phyloP scores from a whole-genome alignment of 2,113 vertebrate species.

The Tinamus guttatus region DNA sequence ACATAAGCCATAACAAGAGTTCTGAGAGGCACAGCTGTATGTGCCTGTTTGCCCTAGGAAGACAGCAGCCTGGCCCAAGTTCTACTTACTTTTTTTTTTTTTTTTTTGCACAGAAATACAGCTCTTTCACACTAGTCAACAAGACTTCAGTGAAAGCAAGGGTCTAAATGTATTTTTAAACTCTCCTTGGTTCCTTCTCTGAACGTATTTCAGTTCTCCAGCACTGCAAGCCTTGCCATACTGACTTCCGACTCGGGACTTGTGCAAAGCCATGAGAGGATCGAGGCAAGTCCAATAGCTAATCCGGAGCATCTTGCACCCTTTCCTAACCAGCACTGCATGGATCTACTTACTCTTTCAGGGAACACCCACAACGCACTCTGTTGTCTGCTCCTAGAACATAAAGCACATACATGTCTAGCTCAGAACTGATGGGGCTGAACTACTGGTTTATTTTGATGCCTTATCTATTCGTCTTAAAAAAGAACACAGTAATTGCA shows the following conservation, averaged over 20 bases:
- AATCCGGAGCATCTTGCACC: background rate
- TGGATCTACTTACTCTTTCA: accelerated
- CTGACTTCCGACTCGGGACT: background rate
- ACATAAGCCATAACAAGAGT: background rate
- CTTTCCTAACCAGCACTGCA: accelerated
- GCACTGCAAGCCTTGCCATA: background rate
- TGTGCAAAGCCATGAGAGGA: background rate
- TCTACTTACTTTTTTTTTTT: too few relatives aligned
- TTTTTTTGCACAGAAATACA: background rate
- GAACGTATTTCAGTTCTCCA: background rate
- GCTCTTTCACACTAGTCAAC: background rate
- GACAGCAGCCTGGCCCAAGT: background rate
- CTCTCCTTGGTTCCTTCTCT: background rate
- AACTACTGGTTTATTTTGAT: background rate
- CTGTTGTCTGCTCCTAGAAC: background rate
- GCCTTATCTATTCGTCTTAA: background rate
- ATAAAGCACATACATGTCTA: background rate
- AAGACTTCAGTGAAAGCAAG: background rate
- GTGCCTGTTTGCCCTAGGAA: background rate
- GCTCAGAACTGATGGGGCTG: background rate
- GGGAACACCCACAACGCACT: accelerated
- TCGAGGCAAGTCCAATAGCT: background rate
- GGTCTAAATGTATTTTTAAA: background rate
- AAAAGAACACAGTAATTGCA: background rate
- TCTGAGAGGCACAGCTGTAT: background rate